Evolutionary conservation across 2,797 vertebrate species (phyloP), one percentile per base, ranked within the genome.

Genomic region (Sebastes miniatus): DNA sequence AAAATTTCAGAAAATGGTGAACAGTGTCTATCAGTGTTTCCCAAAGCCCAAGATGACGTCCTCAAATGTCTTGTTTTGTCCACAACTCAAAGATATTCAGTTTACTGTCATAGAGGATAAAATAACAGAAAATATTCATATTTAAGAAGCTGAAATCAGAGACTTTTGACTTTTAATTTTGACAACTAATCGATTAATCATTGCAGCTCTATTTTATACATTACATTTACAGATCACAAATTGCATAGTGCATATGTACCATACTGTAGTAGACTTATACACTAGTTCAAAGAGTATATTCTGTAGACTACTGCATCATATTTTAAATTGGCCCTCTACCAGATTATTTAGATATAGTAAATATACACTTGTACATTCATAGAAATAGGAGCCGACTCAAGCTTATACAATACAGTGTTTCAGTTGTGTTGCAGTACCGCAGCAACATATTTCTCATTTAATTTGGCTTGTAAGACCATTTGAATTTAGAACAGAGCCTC

Each of bases 401-500:
- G 22, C 27, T 47, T 27, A 31, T 56, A 32, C 20, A 63, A 32
- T 24, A 24, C 32, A 52, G 8, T n/a, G 7, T 70, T 16, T 11
- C 14, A 67, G 16, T n/a, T 34, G 9, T 52, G 14, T 36, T 0
- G 18, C 22, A 25, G 36, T 54, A 22, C 29, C 7, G n/a, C 10
- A 52, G 27, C 52, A 66, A 12, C 11, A 59, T 57, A 61, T 82
- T 54, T 64, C 13, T 58, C 52, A 39, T 8, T 61, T 77, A 24
- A 70, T 86, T 69, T 69, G 34, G 9, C 43, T 52, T 64, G 56
- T 69, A 68, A 62, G 9, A 65, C 14, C 3, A 13, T 78, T 76
- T 79, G 36, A 69, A 67, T 71, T 64, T 43, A 20, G 24, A 83
- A 39, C 29, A 72, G 31, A 76, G 39, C 61, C 25, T 61, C 68